phyloP scores from a whole-genome alignment of 2,113 vertebrate species.

The Epinephelus lanceolatus region DNA sequence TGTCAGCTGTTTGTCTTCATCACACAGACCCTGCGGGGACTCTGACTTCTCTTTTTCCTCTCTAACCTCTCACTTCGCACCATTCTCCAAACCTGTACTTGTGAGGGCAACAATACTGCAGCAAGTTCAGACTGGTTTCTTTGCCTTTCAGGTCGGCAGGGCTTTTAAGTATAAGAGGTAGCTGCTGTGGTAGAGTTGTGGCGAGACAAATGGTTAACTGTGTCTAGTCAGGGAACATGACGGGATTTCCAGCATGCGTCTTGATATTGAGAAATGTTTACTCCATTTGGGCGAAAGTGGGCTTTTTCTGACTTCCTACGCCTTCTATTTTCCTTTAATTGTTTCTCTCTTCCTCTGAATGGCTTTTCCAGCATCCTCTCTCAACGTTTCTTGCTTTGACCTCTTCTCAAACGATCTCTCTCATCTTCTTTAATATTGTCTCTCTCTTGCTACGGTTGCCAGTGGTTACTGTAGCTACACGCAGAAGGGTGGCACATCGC shows the following conservation, averaged over 20 bases:
- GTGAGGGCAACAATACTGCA: conserved; percentile 14
- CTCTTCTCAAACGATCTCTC: conserved; percentile 51
- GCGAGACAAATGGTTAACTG: conserved; percentile 56
- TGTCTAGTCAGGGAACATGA: conserved; percentile 38
- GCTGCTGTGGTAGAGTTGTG: conserved; percentile 31
- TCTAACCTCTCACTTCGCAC: conserved; percentile 55
- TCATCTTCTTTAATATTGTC: conserved; percentile 61
- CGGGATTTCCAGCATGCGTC: conserved; percentile 9
- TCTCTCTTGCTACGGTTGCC: conserved; percentile 78
- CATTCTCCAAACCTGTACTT: conserved; percentile 64
- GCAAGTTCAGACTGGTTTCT: conserved; percentile 80
- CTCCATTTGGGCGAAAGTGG: neutral
- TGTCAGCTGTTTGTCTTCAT: conserved; percentile 76
- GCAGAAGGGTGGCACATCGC: conserved; percentile 76
- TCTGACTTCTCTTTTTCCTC: conserved; percentile 47
- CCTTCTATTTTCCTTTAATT: neutral
- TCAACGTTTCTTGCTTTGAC: conserved; percentile 46
- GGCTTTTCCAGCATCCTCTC: neutral
- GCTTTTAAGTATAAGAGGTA: conserved; percentile 56
- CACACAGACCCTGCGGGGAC: conserved; percentile 56
- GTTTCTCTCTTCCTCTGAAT: conserved; percentile 11
- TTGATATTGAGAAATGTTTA: conserved; percentile 31
- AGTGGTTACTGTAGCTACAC: conserved; percentile 81
- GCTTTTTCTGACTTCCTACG: conserved; percentile 3
- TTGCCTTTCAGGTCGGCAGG: conserved; percentile 61